phyloP scores from a whole-genome alignment of 2,888 invertebrate species.

The Dichetophora obliterata region DNA sequence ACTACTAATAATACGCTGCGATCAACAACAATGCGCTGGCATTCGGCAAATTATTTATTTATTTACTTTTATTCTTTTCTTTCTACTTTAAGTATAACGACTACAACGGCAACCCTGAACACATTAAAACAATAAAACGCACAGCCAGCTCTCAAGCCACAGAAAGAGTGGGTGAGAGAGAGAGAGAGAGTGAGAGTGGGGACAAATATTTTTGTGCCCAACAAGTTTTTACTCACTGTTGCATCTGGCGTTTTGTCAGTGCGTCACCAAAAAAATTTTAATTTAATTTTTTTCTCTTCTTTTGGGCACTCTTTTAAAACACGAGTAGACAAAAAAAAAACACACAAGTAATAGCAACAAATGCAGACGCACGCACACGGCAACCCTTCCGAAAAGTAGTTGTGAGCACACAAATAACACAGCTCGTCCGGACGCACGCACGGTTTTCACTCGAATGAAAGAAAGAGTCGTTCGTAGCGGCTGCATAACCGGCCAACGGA shows the following conservation, averaged over 20 bases:
- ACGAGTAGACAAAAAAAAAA: constrained; percentile 13
- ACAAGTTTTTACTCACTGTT: constrained; percentile 9
- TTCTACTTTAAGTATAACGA: constrained; percentile 3
- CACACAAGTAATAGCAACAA: constrained; percentile 3
- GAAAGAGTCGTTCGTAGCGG: constrained; percentile 26
- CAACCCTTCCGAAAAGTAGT: constrained; percentile 10
- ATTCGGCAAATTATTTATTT: constrained; percentile 19
- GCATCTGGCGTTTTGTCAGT: constrained; percentile 25
- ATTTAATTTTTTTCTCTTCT: not conserved
- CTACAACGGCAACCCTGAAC: constrained; percentile 5
- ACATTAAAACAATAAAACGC: not conserved
- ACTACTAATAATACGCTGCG: not conserved
- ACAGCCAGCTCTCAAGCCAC: not conserved
- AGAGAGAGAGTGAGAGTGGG: not conserved
- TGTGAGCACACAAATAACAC: constrained; percentile 33
- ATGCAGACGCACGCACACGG: constrained; percentile 24
- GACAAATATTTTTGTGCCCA: not conserved
- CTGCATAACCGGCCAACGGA: constrained; percentile 21
- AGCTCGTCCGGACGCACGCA: constrained; percentile 38
- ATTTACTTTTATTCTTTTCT: constrained; percentile 26
- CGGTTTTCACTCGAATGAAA: constrained; percentile 49
- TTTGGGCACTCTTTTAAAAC: constrained; percentile 4
- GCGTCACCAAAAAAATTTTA: not conserved
- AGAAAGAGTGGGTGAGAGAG: not conserved
- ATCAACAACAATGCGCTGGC: not conserved